These are phyloP conservation scores for Sebastes miniatus DNA, from an alignment of 2,797 vertebrate species.

Conservation along the genomic window DNA sequence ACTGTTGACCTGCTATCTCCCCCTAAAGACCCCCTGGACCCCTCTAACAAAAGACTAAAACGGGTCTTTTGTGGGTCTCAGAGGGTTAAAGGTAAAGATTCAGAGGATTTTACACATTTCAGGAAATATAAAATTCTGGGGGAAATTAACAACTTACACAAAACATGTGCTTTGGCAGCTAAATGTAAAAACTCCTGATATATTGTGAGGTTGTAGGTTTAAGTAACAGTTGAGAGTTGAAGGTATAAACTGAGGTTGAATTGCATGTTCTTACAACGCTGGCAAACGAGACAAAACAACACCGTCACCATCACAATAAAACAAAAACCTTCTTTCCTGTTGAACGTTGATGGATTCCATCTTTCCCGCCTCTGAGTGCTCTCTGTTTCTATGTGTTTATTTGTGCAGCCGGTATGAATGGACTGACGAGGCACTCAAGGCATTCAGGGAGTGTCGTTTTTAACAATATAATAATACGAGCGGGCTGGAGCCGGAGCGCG, in stretches of 20 bases:
- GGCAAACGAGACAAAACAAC: neutral
- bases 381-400: slow-evolving; percentile 39
- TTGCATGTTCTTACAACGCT: neutral
- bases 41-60: too few relatives aligned
- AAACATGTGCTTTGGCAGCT: neutral
- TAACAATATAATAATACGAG: slow-evolving; percentile 21
- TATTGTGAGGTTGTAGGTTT: neutral
- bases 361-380: neutral
- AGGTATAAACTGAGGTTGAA: neutral
- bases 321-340: slow-evolving; percentile 3
- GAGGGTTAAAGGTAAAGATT: too few relatives aligned
- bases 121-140: neutral
- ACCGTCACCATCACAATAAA: neutral
- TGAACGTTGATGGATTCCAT: slow-evolving; percentile 45
- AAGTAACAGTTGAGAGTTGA: neutral
- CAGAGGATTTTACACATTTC: neutral
- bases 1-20: too few relatives aligned
- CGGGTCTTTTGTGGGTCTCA: too few relatives aligned
- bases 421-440: slow-evolving; percentile 5
- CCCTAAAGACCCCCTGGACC: too few relatives aligned
- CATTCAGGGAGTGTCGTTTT: slow-evolving; percentile 31
- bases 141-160: neutral
- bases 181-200: neutral
- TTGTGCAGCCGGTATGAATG: slow-evolving; percentile 45
- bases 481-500: neutral